A percentile compares a stretch with the other conserved stretches of the same genome.
Evolutionary conservation across 2,113 vertebrate species (phyloP).

Genomic region (Sinocyclocheilus anshuiensis): DNA sequence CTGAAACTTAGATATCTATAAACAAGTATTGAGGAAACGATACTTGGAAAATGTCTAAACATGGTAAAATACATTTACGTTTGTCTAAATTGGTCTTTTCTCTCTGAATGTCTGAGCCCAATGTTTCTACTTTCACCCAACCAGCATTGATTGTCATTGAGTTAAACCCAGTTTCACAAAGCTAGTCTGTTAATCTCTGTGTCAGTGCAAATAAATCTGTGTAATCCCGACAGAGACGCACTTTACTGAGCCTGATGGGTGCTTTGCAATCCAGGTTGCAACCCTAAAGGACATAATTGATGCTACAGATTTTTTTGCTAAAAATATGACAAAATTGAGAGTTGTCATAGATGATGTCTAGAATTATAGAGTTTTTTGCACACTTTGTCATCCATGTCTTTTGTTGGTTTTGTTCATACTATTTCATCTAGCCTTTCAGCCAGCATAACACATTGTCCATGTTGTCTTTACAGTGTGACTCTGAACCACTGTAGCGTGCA

Average conservation of each 20-base stretch:
- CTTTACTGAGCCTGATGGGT: slow-evolving; percentile 9
- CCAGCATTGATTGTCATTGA: slow-evolving; percentile 31
- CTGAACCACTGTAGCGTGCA: neutral
- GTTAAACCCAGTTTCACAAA: slow-evolving; percentile 24
- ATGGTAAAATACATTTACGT: neutral
- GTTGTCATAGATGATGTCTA: neutral
- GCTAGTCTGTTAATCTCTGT: slow-evolving; percentile 38
- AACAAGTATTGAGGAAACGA: neutral
- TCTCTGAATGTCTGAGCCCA: neutral
- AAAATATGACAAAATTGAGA: neutral
- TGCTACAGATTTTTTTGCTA: neutral
- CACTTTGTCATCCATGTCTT: neutral
- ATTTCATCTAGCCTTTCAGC: neutral
- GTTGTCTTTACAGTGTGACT: neutral
- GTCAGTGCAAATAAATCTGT: slow-evolving; percentile 44
- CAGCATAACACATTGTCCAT: slow-evolving; percentile 3
- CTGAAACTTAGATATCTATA: neutral
- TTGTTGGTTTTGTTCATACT: neutral
- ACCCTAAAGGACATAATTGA: neutral
- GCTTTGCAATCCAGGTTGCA: slow-evolving; percentile 18
- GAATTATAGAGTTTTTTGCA: neutral
- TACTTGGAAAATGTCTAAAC: neutral
- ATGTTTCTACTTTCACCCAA: neutral
- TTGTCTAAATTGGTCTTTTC: slow-evolving; percentile 4
- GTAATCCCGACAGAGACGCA: slow-evolving; percentile 39